phyloP scores from a whole-genome alignment of 2,888 invertebrate genomes.

The Koerneria pararmatus region DNA sequence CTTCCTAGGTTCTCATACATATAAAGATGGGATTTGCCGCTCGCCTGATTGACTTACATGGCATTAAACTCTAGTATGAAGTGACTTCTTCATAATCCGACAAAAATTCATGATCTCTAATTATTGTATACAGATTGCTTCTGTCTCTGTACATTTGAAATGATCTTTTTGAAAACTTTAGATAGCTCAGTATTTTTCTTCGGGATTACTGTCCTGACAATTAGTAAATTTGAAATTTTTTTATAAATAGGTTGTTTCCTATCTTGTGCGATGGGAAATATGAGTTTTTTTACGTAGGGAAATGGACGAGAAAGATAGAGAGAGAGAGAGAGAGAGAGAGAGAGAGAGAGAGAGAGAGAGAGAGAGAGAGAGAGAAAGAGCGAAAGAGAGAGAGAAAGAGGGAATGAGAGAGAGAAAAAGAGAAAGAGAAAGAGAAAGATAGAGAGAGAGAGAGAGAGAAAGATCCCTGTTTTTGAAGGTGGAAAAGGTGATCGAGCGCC shows the following conservation, averaged over 20 bases:
- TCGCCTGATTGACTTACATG: too few relatives aligned
- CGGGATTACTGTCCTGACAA: too few relatives aligned
- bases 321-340: slow-evolving; percentile 2
- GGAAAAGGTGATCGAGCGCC: slow-evolving; percentile 47
- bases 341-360: background rate
- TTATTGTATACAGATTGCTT: background rate
- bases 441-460: background rate
- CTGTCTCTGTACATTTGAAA: background rate
- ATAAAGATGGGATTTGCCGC: too few relatives aligned
- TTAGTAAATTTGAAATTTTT: too few relatives aligned
- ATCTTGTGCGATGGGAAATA: too few relatives aligned
- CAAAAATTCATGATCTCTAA: background rate
- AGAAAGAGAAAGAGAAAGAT: background rate
- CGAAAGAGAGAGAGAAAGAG: background rate
- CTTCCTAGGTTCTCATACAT: too few relatives aligned
- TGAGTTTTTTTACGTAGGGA: too few relatives aligned
- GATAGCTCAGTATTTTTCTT: too few relatives aligned
- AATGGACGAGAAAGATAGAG: background rate
- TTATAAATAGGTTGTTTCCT: too few relatives aligned
- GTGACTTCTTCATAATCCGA: too few relatives aligned
- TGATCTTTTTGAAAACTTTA: too few relatives aligned
- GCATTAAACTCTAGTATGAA: too few relatives aligned
- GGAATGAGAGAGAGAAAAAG: background rate
- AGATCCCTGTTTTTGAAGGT: slow-evolving; percentile 29
- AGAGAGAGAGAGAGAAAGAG: background rate